Evolutionary conservation across 2,888 invertebrate species (phyloP).

Genomic region (Itoplectis maculator): DNA sequence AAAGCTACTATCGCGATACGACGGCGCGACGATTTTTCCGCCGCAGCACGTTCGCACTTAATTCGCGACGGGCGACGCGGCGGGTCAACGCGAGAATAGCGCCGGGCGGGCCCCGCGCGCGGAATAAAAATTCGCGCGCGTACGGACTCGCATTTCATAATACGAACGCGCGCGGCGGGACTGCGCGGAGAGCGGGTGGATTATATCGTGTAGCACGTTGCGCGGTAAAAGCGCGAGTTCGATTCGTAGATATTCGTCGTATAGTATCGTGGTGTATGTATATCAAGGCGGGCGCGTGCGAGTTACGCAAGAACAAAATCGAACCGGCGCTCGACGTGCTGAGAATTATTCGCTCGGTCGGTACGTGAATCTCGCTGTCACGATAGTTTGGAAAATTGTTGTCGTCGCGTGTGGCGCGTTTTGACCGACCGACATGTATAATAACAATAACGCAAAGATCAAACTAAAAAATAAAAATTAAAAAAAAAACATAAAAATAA

Average conservation of each 20-base stretch:
- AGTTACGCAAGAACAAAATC: slow-evolving; percentile 31
- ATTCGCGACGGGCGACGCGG: slow-evolving; percentile 50
- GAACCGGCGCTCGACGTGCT: slow-evolving; percentile 32
- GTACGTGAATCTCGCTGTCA: slow-evolving; percentile 15
- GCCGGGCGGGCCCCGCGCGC: slow-evolving; percentile 53
- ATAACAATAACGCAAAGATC: too few species aligned
- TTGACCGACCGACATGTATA: too few species aligned
- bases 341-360: slow-evolving; percentile 31
- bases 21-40: slow-evolving; percentile 39
- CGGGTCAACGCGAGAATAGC: slow-evolving; percentile 35
- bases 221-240: neutral
- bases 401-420: neutral
- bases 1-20: slow-evolving; percentile 18
- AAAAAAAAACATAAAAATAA: neutral
- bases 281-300: slow-evolving; percentile 31
- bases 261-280: slow-evolving; percentile 5
- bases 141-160: slow-evolving; percentile 72
- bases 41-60: slow-evolving; percentile 49
- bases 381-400: slow-evolving; percentile 1
- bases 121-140: slow-evolving; percentile 71
- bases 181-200: neutral
- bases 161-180: slow-evolving; percentile 67
- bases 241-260: neutral
- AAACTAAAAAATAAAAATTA: neutral
- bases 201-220: slow-evolving; percentile 8